Evolutionary conservation across 2,888 invertebrate genomes (phyloP), one percentile per base, ranked within the genome.

Genomic region (Eilema griseolum): DNA sequence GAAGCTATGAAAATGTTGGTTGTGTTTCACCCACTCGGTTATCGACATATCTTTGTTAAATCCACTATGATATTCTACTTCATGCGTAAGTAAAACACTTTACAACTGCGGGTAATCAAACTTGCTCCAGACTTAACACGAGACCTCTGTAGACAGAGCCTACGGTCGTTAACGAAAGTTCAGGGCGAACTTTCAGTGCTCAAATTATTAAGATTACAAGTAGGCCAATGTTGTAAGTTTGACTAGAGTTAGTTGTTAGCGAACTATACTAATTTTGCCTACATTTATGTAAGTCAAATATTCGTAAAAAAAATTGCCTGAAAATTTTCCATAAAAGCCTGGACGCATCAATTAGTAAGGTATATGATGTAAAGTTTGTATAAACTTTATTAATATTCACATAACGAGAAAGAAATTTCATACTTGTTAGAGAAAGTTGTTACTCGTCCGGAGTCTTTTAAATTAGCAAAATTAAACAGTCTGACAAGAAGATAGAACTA

Each of bases 41-140:
- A 41, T 41, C 16, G 16, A 4, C 16, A 41, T 37, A 37, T 37
- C 37, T 37, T 37, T 37, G 12, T 41, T 41, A 20, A 46, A 46
- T 20, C 16, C 37, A 41, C 5, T 20, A 16, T 41, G 8, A n/a
- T n/a, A n/a, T n/a, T 20, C 7, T 10, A 52, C 7, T 52, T 20
- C n/a, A n/a, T n/a, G 52, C 0, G n/a, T 0, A 52, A 52, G n/a
- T n/a, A 52, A n/a, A 20, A n/a, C 20, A 8, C 10, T 52, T 52
- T n/a, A 52, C n/a, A 52, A 52, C n/a, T 52, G n/a, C 20, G n/a
- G 52, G n/a, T 52, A 52, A 52, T 52, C 52, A n/a, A 52, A 52
- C 52, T 52, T 52, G 2, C 52, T 2, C 52, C 10, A n/a, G 20
- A 41, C 41, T 7, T 46, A 41, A 46, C 46, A 46, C 16, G 20